Base-by-base conservation (phyloP, 2,113 vertebrate species). In the Miniopterus natalensis region DNA sequence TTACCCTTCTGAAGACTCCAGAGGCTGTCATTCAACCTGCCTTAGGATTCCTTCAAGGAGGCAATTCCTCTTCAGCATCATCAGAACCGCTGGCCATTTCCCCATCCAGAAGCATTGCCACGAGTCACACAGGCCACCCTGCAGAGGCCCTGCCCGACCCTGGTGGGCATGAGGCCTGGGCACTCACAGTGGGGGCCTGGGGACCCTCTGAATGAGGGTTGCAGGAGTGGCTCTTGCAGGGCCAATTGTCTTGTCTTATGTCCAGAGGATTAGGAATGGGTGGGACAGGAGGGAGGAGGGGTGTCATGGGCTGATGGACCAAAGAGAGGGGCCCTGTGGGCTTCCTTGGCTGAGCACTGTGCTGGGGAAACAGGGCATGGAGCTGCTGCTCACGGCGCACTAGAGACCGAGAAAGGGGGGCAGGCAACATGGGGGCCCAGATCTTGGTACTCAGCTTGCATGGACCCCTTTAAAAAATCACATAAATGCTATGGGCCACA, bases 341-440 rank as follows among this genome's bases (percentile, higher is more conserved):
- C 29, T 73, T 53, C 18, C 12, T 8, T 17, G 27, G 47, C 53
- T 53, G 57, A 63, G 65, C 23, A 12, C n/a, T 8, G 0, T 21
- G 47, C 27, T 68, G 18, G 5, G 68, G 61, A 77, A 88, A 47
- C 2, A 29, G 3, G 0, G 12, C 18, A 5, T 0, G 2, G 27
- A 42, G 61, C 63, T 57, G 71, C 20, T 79, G 59, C 10, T 27
- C 66, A 3, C 21, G 40, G 89, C 42, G 49, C 20, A 3, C 1
- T 8, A 4, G 15, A 36, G 25, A 20, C 27, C 36, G 1, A 7
- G 8, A 49, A 25, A 15, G 18, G 63, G 36, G 11, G 29, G 9
- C n/a, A 70, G 17, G 18, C 13, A 17, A 15, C 47, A 36, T 20
- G 1, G 6, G 0, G 10, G 13, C 63, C 40, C 1, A 49, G 23